phyloP scores from a whole-genome alignment of 2,113 vertebrate genomes.

The Callocephalon fimbriatum region DNA sequence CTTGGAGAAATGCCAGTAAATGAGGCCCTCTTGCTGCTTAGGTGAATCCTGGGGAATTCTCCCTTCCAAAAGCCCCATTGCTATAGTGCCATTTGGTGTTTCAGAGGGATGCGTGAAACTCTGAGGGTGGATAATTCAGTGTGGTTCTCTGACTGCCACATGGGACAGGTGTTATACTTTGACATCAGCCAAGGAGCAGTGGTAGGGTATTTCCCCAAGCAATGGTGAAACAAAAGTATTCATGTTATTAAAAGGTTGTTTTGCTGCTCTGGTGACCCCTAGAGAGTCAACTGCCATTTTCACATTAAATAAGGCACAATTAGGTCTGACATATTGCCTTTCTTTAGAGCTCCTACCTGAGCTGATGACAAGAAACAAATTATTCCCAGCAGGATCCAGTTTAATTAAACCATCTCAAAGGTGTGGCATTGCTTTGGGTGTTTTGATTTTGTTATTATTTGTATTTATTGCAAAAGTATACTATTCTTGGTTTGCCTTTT shows the following conservation, averaged over 20 bases:
- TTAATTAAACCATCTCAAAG: not conserved
- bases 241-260: not conserved
- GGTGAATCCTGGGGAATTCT: not conserved
- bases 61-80: not conserved
- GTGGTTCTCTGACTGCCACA: fast-evolving
- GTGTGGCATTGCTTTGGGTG: not conserved
- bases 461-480: not conserved
- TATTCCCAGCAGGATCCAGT: not conserved
- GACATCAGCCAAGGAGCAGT: not conserved
- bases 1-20: not conserved
- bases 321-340: not conserved
- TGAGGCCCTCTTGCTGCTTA: not conserved
- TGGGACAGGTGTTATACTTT: not conserved
- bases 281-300: not conserved
- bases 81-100: not conserved
- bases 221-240: not conserved
- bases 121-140: not conserved
- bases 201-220: not conserved
- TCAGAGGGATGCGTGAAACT: not conserved
- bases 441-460: not conserved
- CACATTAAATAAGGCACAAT: not conserved
- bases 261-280: not conserved
- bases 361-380: not conserved
- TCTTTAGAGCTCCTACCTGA: not conserved
- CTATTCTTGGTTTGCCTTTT: not conserved